Percentiles rank a stretch among this genome's conserved stretches.
These are phyloP conservation scores for Dione vanillae DNA, from an alignment of 2,888 invertebrate species.

Conservation along the genomic window DNA sequence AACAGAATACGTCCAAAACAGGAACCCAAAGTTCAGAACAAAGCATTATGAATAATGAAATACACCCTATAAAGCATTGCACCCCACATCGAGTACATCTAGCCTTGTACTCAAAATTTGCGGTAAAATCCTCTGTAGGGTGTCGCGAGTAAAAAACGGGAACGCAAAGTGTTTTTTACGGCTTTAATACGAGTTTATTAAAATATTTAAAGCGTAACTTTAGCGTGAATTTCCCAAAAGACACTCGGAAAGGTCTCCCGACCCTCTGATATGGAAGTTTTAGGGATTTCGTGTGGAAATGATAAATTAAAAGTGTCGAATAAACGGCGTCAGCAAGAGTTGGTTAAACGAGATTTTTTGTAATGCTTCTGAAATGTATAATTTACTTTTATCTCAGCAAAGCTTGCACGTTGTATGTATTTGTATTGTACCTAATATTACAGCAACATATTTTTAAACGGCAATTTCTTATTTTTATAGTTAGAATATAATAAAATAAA, in stretches of 20 bases:
- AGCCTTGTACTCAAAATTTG: slow-evolving; percentile 55
- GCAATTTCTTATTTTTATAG: background rate
- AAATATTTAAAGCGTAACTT: slow-evolving; percentile 83
- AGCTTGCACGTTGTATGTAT: background rate
- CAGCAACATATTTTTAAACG: background rate
- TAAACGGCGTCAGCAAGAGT: slow-evolving; percentile 61
- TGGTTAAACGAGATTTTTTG: slow-evolving; percentile 57
- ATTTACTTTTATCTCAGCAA: slow-evolving; percentile 24
- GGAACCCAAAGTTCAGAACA: slow-evolving; percentile 69
- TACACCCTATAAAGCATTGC: slow-evolving; percentile 65
- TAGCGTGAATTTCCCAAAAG: slow-evolving; percentile 80
- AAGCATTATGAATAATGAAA: slow-evolving; percentile 83
- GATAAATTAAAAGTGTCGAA: slow-evolving; percentile 76
- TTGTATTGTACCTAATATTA: background rate
- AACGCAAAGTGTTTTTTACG: slow-evolving; percentile 82
- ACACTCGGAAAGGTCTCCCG: slow-evolving; percentile 71
- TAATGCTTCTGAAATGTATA: slow-evolving; percentile 34
- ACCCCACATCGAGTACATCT: slow-evolving; percentile 48
- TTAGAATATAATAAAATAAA: background rate
- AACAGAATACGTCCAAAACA: slow-evolving; percentile 69
- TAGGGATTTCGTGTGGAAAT: slow-evolving; percentile 66
- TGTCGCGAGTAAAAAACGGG: slow-evolving; percentile 71
- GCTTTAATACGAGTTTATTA: slow-evolving; percentile 82
- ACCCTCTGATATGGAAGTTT: slow-evolving; percentile 66
- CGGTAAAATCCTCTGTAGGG: slow-evolving; percentile 60